These are phyloP conservation scores for Scolopax bukidnonensis DNA, from an alignment of 2,797 vertebrate genomes.

Conservation along the genomic window DNA sequence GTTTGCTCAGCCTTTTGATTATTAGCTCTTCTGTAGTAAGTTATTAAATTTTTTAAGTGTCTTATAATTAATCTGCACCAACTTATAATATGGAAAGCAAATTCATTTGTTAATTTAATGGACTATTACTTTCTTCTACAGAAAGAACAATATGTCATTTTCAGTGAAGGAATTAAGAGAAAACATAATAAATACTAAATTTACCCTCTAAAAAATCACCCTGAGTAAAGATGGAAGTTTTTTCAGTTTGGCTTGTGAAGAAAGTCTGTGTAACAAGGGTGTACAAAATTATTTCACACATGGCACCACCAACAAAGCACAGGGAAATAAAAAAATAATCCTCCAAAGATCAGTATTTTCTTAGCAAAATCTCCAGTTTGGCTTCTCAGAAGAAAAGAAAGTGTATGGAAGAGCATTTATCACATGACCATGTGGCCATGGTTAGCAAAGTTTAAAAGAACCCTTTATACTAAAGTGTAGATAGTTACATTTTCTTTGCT, in stretches of 20 bases:
- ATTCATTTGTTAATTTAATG: not conserved
- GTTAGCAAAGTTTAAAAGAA: not conserved
- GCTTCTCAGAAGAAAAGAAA: not conserved
- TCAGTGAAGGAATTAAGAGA: not conserved
- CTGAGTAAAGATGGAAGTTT: not conserved
- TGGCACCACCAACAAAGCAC: rapidly evolving
- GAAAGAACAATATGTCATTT: not conserved
- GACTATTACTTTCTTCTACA: not conserved
- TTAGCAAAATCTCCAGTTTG: not conserved
- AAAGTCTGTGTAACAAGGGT: not conserved
- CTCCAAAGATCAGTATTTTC: not conserved
- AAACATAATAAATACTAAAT: not conserved
- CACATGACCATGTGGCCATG: not conserved
- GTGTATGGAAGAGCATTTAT: not conserved
- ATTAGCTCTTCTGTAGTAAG: not conserved
- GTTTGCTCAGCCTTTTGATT: not conserved
- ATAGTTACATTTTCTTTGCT: rapidly evolving
- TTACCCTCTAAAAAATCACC: not conserved
- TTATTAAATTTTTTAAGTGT: not conserved
- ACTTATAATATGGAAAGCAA: not conserved
- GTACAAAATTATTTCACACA: not conserved
- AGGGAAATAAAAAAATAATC: not conserved
- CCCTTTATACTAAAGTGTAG: not conserved
- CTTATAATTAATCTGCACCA: not conserved
- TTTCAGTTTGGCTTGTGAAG: not conserved